Evolutionary conservation across 2,113 vertebrate genomes (phyloP), one percentile per base, ranked within the genome.

Genomic region (Phylloscopus trochiloides): DNA sequence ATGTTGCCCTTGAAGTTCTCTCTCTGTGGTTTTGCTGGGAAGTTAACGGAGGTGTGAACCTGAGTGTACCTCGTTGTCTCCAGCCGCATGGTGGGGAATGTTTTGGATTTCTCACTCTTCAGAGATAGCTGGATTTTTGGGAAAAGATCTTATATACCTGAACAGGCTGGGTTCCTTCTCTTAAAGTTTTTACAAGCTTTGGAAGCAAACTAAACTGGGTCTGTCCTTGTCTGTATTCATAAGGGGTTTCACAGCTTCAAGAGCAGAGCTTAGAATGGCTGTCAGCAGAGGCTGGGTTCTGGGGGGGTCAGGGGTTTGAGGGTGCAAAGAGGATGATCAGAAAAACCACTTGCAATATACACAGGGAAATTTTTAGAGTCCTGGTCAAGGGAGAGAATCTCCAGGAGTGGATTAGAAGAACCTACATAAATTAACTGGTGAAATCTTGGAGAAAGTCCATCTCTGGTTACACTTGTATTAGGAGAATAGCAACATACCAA

Each of bases 71-170:
- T 38, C 18, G 2, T 11, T 86, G 62, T 13, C 45, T 93, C 29
- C 65, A 38, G 5, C 7, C 3, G 7, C 28, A 3, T 26, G 18
- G 12, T 70, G 24, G 32, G 31, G 14, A 62, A 58, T 0, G 1
- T 13, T 32, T 29, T 34, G 11, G 20, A 25, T 55, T 34, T 57
- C 34, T 65, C 17, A 17, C 20, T 71, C 31, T 48, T 55, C 34
- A 34, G 48, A 55, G 20, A 15, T 26, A 16, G 5, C 21, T 57
- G 31, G 42, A 34, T 57, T 50, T 17, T 36, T 50, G 14, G 20
- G 58, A 43, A 28, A 14, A 18, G 50, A 15, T 15, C 16, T 71
- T 25, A 6, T 34, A 21, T 26, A 42, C 7, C 34, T 48, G 34
- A 79, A 28, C 6, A 57, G 25, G 11, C 17, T 63, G 42, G 1